These are phyloP conservation scores for Daktulosphaira vitifoliae DNA, from an alignment of 1,140 invertebrate genomes.

Conservation along the genomic window DNA sequence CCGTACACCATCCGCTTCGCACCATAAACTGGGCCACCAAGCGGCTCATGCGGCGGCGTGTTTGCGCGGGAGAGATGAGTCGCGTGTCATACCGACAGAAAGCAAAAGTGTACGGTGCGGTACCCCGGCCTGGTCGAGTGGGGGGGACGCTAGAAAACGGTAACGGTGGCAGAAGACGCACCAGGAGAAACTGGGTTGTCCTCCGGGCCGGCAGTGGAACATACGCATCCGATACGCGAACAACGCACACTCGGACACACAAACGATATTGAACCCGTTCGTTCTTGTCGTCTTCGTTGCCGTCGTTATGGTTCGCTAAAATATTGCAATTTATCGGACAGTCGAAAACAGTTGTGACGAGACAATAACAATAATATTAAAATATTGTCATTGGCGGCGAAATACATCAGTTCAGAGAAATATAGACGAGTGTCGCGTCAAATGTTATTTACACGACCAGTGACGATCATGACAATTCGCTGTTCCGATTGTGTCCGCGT, in stretches of 20 bases:
- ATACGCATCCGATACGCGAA: conserved; percentile 32
- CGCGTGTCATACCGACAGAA: conserved; percentile 27
- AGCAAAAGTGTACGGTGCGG: conserved; percentile 15
- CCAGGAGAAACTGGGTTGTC: conserved; percentile 30
- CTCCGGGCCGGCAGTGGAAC: conserved; percentile 26
- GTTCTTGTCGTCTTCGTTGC: too few relatives aligned
- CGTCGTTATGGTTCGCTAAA: too few relatives aligned
- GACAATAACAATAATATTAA: too few relatives aligned
- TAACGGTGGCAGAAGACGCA: neutral
- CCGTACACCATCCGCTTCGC: conserved; percentile 2
- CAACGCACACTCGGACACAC: neutral
- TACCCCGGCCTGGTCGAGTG: neutral
- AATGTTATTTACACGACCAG: too few relatives aligned
- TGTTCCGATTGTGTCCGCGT: too few relatives aligned
- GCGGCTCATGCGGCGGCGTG: neutral
- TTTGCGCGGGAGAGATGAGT: neutral
- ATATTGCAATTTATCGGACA: too few relatives aligned
- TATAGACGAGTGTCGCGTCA: too few relatives aligned
- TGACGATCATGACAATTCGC: too few relatives aligned
- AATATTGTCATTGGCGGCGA: too few relatives aligned
- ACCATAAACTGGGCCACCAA: neutral
- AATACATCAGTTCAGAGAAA: too few relatives aligned
- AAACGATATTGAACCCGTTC: too few relatives aligned
- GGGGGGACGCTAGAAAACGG: neutral
- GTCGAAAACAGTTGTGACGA: too few relatives aligned